Evolutionary conservation across 2,113 vertebrate genomes (phyloP), one percentile per base, ranked within the genome.

Genomic region (Heterotis niloticus): DNA sequence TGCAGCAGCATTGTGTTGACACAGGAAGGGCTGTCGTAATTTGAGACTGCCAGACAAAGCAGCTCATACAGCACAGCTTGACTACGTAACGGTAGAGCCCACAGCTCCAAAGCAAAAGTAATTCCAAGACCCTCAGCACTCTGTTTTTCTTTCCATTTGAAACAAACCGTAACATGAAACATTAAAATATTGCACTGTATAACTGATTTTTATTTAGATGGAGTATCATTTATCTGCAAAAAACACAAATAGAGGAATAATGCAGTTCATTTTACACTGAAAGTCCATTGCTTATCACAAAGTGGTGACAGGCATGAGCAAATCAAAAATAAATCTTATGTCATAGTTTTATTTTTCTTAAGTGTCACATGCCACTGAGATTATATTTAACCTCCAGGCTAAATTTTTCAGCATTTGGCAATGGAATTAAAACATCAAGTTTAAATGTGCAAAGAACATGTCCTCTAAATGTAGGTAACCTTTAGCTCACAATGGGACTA

Each of bases 201-300:
- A 54, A 65, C 51, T 56, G 64, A 77, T 77, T 10, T 14, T 65
- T 65, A 29, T 76, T 76, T 52, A 23, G 18, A n/a, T 2, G 51
- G 60, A 44, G 10, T 44, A 67, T 23, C 17, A 18, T 14, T 62
- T 62, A 62, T 20, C 20, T 24, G 20, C 69, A 82, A 81, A 81
- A 86, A 83, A 82, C 82, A 76, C 84, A n/a, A 62, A 81, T 24
- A 71, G 26, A 18, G 24, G 23, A 57, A 83, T 83, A 86, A 85
- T 86, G 86, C 87, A 86, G 83, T 60, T 75, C 82, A 75, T 85
- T 79, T 87, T 78, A 67, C 75, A 71, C 59, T 52, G 28, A 62
- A 82, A 85, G 80, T 76, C 75, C 78, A 81, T 80, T 7, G 34
- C 34, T 44, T 44, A 44, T 44, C 34, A 44, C 34, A 44, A 44